phyloP scores from a whole-genome alignment of 2,113 vertebrate genomes.

The Amia ocellicauda region DNA sequence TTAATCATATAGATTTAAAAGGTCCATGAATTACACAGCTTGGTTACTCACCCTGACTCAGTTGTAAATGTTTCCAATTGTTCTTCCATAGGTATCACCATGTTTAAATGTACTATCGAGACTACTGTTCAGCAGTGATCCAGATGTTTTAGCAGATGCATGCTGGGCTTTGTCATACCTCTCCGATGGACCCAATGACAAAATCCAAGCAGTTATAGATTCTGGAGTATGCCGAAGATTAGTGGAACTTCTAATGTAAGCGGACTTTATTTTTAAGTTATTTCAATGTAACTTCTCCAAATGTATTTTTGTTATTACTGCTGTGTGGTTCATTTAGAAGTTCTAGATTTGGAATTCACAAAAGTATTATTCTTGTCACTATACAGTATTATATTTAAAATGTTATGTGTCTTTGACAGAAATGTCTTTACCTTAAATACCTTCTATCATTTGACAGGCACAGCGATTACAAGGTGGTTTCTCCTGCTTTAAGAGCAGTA shows the following conservation, averaged over 20 bases:
- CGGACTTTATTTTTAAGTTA: neutral
- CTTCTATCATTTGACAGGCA: constrained; percentile 61
- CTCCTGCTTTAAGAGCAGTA: constrained; percentile 84
- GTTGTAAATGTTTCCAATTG: too few relatives aligned
- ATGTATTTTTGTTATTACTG: too few relatives aligned
- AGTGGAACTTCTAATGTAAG: constrained; percentile 90
- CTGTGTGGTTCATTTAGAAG: too few relatives aligned
- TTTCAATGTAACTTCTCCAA: too few relatives aligned
- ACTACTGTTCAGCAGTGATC: constrained; percentile 84
- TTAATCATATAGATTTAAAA: too few relatives aligned
- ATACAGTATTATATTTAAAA: neutral
- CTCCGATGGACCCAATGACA: constrained; percentile 88
- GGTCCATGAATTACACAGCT: too few relatives aligned
- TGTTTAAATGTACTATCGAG: constrained; percentile 82
- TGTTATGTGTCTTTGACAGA: too few relatives aligned
- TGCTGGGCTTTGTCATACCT: constrained; percentile 92
- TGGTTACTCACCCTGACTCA: too few relatives aligned
- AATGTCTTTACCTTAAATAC: constrained; percentile 8
- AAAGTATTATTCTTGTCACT: too few relatives aligned
- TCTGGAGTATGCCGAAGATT: constrained; percentile 87
- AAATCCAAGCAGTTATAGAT: constrained; percentile 91
- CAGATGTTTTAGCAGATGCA: constrained; percentile 85
- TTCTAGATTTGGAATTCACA: constrained; percentile 21
- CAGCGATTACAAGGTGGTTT: constrained; percentile 88
- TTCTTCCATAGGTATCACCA: constrained; percentile 72